These are phyloP conservation scores for Rousettus madagascariensis DNA, from an alignment of 2,797 vertebrate genomes.

Conservation along the genomic window DNA sequence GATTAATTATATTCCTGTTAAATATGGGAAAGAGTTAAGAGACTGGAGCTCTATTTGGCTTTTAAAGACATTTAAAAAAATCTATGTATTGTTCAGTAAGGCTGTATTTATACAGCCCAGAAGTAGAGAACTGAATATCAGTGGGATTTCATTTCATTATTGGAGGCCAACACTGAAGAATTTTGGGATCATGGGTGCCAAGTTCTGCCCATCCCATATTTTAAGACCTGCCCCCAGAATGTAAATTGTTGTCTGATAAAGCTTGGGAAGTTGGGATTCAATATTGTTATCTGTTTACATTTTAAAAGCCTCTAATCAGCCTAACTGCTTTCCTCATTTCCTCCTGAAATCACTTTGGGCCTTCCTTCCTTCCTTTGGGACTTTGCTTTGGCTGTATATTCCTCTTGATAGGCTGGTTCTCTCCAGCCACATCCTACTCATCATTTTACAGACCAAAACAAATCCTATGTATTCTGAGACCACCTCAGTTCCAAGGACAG, in stretches of 20 bases:
- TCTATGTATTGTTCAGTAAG: not conserved
- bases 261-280: not conserved
- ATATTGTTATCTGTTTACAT: not conserved
- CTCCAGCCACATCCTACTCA: not conserved
- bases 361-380: not conserved
- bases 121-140: not conserved
- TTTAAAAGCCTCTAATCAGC: conserved; percentile 28
- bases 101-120: not conserved
- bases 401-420: not conserved
- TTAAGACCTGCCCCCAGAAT: not conserved
- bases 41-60: conserved; percentile 1
- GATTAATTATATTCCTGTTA: conserved; percentile 53
- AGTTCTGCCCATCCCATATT: not conserved
- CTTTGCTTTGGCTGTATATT: not conserved
- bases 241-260: conserved; percentile 11
- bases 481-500: not conserved
- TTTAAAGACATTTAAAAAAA: conserved; percentile 7
- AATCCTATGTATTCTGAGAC: not conserved
- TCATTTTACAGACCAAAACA: not conserved
- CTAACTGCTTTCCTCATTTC: not conserved
- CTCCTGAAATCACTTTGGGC: not conserved
- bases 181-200: not conserved
- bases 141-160: not conserved
- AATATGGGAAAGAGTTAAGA: conserved; percentile 39
- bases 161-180: not conserved